phyloP scores from a whole-genome alignment of 1,140 invertebrate species.

The Macrobrachium nipponense region DNA sequence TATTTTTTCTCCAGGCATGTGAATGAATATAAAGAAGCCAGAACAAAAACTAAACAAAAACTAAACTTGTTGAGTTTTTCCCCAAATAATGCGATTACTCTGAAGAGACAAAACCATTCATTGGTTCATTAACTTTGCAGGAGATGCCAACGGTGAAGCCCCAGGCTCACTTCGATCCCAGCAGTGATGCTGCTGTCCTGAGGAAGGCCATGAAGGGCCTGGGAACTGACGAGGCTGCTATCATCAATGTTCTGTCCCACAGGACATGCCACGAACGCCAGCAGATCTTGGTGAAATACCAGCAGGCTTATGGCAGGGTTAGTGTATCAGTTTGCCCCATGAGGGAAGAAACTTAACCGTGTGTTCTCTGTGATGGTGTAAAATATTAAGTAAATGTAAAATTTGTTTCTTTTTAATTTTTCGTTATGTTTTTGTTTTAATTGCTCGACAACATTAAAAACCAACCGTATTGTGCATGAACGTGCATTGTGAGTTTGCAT shows the following conservation, averaged over 20 bases:
- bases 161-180: constrained; percentile 86
- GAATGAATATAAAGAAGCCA: too few species aligned
- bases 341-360: too few species aligned
- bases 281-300: constrained; percentile 90
- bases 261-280: constrained; percentile 89
- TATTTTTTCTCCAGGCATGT: too few species aligned
- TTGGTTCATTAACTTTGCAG: constrained; percentile 28
- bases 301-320: constrained; percentile 93
- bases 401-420: too few species aligned
- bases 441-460: too few species aligned
- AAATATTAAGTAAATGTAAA: too few species aligned
- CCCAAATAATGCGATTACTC: background rate
- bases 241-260: constrained; percentile 89
- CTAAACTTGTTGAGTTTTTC: background rate
- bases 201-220: constrained; percentile 95
- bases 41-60: too few species aligned
- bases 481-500: too few species aligned
- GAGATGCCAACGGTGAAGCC: constrained; percentile 82
- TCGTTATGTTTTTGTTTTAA: too few species aligned
- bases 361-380: too few species aligned
- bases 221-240: constrained; percentile 90
- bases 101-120: background rate
- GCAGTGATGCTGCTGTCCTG: constrained; percentile 86
- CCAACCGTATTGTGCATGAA: too few species aligned
- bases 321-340: constrained; percentile 45